A percentile compares a stretch with the other conserved stretches of the same genome.
Evolutionary conservation across 2,888 invertebrate species (phyloP).

Genomic region (Heliconius ethilla): DNA sequence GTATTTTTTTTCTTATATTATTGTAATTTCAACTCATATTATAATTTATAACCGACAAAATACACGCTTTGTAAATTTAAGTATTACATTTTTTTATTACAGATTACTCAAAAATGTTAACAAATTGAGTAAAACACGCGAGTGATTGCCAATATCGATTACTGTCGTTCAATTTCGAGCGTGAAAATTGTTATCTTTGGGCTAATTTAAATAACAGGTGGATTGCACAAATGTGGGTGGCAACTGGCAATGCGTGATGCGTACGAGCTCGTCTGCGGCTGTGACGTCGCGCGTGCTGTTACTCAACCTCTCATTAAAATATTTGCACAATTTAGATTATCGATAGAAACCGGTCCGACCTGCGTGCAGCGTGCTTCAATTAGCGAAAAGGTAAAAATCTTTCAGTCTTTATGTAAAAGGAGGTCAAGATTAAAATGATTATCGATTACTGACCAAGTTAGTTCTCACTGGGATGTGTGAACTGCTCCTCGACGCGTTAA

Average conservation of each 20-base stretch:
- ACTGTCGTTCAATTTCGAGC: constrained; percentile 20
- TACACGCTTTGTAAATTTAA: not conserved
- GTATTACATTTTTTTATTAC: not conserved
- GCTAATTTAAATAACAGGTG: constrained; percentile 58
- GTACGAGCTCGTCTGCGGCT: constrained; percentile 46
- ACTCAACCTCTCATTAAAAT: constrained; percentile 50
- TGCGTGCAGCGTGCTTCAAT: constrained; percentile 42
- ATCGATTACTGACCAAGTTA: constrained; percentile 40
- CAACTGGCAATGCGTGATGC: constrained; percentile 46
- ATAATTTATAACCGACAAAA: not conserved
- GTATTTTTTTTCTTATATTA: not conserved
- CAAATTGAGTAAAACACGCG: not conserved
- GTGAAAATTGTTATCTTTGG: constrained; percentile 46
- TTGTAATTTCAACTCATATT: constrained; percentile 4
- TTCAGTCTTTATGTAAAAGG: constrained; percentile 57
- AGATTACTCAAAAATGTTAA: constrained; percentile 13
- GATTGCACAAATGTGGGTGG: constrained; percentile 64
- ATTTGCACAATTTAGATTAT: constrained; percentile 56
- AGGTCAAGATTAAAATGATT: constrained; percentile 76
- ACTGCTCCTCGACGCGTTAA: constrained; percentile 17
- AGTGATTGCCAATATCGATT: constrained; percentile 18
- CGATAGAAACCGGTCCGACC: constrained; percentile 44
- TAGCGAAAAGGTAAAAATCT: constrained; percentile 48
- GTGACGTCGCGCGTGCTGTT: constrained; percentile 51
- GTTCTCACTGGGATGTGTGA: constrained; percentile 14